Evolutionary conservation across 2,888 invertebrate species (phyloP), one percentile per base, ranked within the genome.

Genomic region (Pseudanteris insignis): DNA sequence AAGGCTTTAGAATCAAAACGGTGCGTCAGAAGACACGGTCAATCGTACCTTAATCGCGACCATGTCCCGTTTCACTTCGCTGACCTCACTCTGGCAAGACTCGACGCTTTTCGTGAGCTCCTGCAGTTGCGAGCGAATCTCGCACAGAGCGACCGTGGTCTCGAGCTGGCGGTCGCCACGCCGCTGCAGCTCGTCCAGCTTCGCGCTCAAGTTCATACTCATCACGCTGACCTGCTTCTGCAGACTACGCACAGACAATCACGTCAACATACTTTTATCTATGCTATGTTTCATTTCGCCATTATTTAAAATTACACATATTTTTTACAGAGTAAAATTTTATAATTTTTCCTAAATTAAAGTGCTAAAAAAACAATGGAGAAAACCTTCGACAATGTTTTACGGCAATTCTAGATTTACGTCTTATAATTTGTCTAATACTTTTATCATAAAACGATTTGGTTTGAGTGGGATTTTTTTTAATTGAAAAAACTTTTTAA

Each of bases 201-300:
- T 93, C 79, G 92, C 90, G 83, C 90, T 89, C 85, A 94, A 88
- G 87, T 93, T 94, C 91, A 92, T 92, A 85, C 93, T 94, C 94
- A 94, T 94, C 86, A 94, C 92, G 88, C 92, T 90, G 88, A 94
- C 92, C 90, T 94, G 94, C 87, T 92, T 91, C 88, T 94, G 94
- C 87, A 94, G 91, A 89, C 94, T 94, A 85, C 72, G 73, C 73
- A 66, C 59, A 71, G 63, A 68, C 55, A 54, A 26, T 21, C 40
- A 40, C 36, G 41, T 57, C 40, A 53, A 48, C 43, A 53, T 38
- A 43, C 24, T 10, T 34, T 51, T 24, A 21, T 21, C 21, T 21
- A 3, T 7, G 21, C 21, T n/a, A n/a, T n/a, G n/a, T n/a, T n/a
- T n/a, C n/a, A n/a, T n/a, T n/a, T n/a, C n/a, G n/a, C n/a, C n/a